Percentiles rank a stretch among this genome's conserved stretches.
phyloP scores from a whole-genome alignment of 2,888 invertebrate species.

The Clostera curtula region DNA sequence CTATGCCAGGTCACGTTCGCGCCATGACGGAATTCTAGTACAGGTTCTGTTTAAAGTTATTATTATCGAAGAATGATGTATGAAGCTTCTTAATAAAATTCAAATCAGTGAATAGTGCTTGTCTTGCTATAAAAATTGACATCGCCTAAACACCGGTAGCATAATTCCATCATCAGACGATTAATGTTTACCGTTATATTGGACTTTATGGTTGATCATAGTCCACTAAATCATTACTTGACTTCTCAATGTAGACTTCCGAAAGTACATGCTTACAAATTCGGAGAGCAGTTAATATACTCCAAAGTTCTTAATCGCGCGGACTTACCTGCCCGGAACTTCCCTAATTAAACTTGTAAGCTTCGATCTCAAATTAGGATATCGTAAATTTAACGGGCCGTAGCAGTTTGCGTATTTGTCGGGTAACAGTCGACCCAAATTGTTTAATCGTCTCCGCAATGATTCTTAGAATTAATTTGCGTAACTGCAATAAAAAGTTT shows the following conservation, averaged over 20 bases:
- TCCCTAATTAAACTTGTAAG: slow-evolving; percentile 18
- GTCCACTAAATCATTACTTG: too few relatives aligned
- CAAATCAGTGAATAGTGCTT: too few relatives aligned
- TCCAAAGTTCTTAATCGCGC: slow-evolving; percentile 21
- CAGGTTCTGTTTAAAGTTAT: slow-evolving; percentile 15
- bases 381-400: slow-evolving; percentile 31
- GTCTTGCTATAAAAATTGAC: too few relatives aligned
- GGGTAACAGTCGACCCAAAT: slow-evolving; percentile 38
- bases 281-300: slow-evolving; percentile 12
- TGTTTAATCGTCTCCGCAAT: slow-evolving; percentile 32
- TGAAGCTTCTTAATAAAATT: too few relatives aligned
- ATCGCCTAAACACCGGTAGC: too few relatives aligned
- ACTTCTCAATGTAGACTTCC: too few relatives aligned
- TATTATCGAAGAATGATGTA: too few relatives aligned
- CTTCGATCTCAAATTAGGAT: slow-evolving; percentile 24
- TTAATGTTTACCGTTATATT: too few relatives aligned
- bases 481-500: slow-evolving; percentile 7
- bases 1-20: slow-evolving; percentile 48
- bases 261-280: too few relatives aligned
- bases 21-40: slow-evolving; percentile 17
- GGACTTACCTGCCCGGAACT: slow-evolving; percentile 16
- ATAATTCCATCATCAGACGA: too few relatives aligned
- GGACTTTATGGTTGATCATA: too few relatives aligned
- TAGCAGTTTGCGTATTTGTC: slow-evolving; percentile 32
- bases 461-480: slow-evolving; percentile 21